A percentile compares a stretch with the other conserved stretches of the same genome.
These are phyloP conservation scores for Rostratula benghalensis DNA, from an alignment of 2,113 vertebrate species.

Conservation along the genomic window DNA sequence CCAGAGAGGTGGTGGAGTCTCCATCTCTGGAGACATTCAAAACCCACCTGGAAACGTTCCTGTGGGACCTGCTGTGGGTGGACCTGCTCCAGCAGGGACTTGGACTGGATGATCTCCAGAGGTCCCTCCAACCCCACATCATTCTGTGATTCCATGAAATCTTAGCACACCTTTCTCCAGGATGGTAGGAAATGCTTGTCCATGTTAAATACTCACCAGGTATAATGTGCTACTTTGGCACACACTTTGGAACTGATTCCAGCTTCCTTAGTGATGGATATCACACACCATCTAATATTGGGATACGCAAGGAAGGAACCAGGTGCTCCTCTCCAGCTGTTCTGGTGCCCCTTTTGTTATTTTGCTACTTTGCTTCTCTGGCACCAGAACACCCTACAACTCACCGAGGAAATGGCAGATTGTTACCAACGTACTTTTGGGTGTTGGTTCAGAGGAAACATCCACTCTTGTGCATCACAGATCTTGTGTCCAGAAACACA, in stretches of 20 bases:
- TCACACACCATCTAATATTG: background rate
- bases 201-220: background rate
- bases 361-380: background rate
- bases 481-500: background rate
- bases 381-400: background rate
- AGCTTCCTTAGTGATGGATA: background rate
- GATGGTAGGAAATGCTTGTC: background rate
- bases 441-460: background rate
- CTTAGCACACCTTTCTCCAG: background rate
- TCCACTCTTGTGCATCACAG: background rate
- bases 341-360: background rate
- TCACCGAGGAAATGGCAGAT: background rate
- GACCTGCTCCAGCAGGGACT: too few relatives aligned
- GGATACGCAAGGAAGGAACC: background rate
- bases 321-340: background rate
- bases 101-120: too few relatives aligned
- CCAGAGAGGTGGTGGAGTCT: too few relatives aligned
- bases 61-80: too few relatives aligned
- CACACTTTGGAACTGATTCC: background rate
- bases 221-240: background rate
- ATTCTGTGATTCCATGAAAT: background rate
- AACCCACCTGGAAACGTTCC: too few relatives aligned
- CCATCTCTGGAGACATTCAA: too few relatives aligned
- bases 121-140: too few relatives aligned
- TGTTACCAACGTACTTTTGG: background rate